Evolutionary conservation across 2,113 vertebrate genomes (phyloP), one percentile per base, ranked within the genome.

Genomic region (Anoura caudifer): DNA sequence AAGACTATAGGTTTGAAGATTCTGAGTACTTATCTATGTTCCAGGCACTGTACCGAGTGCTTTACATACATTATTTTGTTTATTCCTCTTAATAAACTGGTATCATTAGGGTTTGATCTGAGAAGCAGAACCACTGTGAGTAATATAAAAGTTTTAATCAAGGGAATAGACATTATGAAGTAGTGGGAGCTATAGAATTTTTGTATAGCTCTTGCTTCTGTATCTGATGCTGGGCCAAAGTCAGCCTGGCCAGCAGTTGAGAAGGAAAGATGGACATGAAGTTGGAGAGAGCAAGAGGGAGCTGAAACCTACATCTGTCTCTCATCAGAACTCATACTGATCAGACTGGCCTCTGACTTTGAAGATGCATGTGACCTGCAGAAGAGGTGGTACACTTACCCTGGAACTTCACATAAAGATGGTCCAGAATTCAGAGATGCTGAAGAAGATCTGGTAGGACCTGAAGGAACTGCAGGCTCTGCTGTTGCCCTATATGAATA

Each of bases 91-190:
- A 50, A 59, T 76, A 82, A 84, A 54, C 45, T 59, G 15, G 61
- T 67, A 82, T 65, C 31, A 87, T n/a, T 73, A 79, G 89, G 36
- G 26, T 85, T 94, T 79, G 50, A 83, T 83, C 17, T 87, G 50
- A 91, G 87, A 94, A 94, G 61, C 45, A 93, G 33, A 73, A n/a
- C 7, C 28, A 73, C 15, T 54, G 38, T 91, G 28, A 79, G 15
- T 93, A 89, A 93, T 43, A 43, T 24, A 70, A 76, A n/a, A 73
- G 54, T 79, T 94, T 94, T 96, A 90, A 41, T 93, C 5, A 3
- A 84, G 19, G 50, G 31, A 93, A 67, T 52, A 85, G 63, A 94
- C 1, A 6, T 93, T 91, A 31, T 0, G 0, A 75, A 45, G n/a
- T 84, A 63, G 3, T 81, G 31, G 41, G 41, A 67, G 47, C 54